Conservation (phyloP, 2,113 vertebrate species). For the Acrocephalus arundinaceus region DNA sequence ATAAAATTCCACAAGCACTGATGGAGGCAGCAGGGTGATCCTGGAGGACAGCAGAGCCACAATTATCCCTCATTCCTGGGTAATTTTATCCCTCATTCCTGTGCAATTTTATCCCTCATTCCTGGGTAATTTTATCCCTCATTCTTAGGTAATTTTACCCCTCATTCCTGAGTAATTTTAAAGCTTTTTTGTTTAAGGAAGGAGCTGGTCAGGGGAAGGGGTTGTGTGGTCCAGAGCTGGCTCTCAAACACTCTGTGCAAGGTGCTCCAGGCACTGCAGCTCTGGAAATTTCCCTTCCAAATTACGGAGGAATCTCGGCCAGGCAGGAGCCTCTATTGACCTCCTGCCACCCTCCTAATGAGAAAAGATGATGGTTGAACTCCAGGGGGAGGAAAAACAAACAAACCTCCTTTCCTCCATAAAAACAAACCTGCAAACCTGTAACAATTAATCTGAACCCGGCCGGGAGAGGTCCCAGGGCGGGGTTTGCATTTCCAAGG, state of each 20-base stretch:
- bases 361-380: slow-evolving; percentile 42
- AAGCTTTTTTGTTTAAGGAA: not conserved
- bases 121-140: not conserved
- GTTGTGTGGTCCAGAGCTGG: rapidly evolving
- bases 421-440: slow-evolving; percentile 14
- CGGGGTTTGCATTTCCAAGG: not conserved
- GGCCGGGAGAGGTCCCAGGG: not conserved
- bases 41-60: not conserved
- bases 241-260: not conserved
- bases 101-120: not conserved
- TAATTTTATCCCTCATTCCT: not conserved
- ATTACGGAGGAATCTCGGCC: not conserved
- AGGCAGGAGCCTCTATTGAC: slow-evolving; percentile 16
- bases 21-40: not conserved
- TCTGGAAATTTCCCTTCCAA: not conserved
- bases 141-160: not conserved
- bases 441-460: slow-evolving; percentile 2
- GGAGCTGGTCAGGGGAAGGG: not conserved
- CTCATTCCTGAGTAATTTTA: rapidly evolving
- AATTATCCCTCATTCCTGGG: rapidly evolving
- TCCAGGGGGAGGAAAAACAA: slow-evolving; percentile 17
- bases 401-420: not conserved
- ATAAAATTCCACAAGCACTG: not conserved
- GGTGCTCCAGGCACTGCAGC: not conserved
- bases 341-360: slow-evolving; percentile 46